Percentiles rank a stretch among this genome's conserved stretches.
Evolutionary conservation across 1,140 invertebrate genomes (phyloP).

Genomic region (Zophobas morio): DNA sequence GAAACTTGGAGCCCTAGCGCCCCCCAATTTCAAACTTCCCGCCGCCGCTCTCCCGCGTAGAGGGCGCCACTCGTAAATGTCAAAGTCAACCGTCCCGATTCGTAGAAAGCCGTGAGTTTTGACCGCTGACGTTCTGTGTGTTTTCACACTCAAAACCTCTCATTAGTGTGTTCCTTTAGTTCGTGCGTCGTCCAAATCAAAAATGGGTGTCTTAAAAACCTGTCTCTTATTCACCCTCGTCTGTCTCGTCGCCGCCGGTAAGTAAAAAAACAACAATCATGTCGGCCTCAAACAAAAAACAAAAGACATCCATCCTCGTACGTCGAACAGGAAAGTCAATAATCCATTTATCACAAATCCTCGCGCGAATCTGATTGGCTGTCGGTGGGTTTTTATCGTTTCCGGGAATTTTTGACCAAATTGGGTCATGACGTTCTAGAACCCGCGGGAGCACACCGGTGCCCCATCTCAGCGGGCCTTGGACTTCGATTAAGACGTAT

Average conservation of each 20-base stretch:
- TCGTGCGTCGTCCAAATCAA: not conserved
- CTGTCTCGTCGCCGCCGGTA: not conserved
- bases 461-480: not conserved
- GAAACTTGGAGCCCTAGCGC: too few relatives aligned
- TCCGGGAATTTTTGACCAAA: not conserved
- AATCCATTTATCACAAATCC: not conserved
- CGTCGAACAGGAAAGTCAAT: not conserved
- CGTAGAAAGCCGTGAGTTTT: constrained; percentile 4
- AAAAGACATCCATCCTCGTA: not conserved
- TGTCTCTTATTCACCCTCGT: not conserved
- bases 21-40: not conserved
- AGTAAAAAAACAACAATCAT: constrained; percentile 17
- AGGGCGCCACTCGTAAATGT: not conserved
- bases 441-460: not conserved
- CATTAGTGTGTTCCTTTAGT: constrained; percentile 4
- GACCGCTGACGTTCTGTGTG: constrained; percentile 11
- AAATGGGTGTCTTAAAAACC: not conserved
- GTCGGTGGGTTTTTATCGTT: not conserved
- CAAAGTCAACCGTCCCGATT: not conserved
- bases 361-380: not conserved
- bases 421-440: not conserved
- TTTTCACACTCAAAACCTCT: not conserved
- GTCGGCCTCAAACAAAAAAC: constrained; percentile 6
- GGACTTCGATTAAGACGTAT: not conserved
- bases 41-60: not conserved